Base-by-base conservation (phyloP, 2,113 vertebrate species). In the Epinephelus lanceolatus region DNA sequence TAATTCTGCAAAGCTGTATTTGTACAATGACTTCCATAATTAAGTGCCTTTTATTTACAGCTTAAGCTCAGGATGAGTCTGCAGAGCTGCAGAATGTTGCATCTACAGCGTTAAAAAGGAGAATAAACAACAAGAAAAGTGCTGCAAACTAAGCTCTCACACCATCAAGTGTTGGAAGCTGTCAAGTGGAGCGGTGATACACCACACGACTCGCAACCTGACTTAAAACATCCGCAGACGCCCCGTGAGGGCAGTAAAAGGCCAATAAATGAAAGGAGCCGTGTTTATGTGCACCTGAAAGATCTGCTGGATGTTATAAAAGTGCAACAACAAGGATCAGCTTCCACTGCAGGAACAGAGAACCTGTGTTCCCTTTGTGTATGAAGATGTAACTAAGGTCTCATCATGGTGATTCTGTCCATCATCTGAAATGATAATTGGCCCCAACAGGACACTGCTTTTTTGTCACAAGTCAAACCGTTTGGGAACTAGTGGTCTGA, bases 261-360 rank as follows among this genome's bases (percentile, higher is more conserved):
- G 27, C 27, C 55, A 37, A 40, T 78, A 60, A 78, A 69, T 37
- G 65, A 60, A 51, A 69, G 55, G 0, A 51, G 55, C 10, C 18
- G 21, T 40, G 55, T 69, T 78, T 52, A 51, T 25, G 14, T 14
- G 65, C 76, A 69, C 76, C 76, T 78, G 76, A 78, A 33, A 33
- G 63, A 78, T 51, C 40, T 59, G 40, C 40, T 68, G 63, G 25
- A 59, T 18, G 55, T 60, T 19, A 19, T 23, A 59, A 59, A 77
- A 49, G 63, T 60, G 63, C 13, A 59, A 77, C 62, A 77, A 5
- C 19, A 37, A 23, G 65, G 53, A 78, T 78, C 53, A 0, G 25
- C 18, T 69, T 78, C 52, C 33, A 1, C 52, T 8, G 33, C 33
- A 0, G 21, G 30, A 4, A 33, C 19, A n/a, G 33, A 19, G 2